Conservation (phyloP, 2,797 vertebrate genomes). For the Anabas testudineus region DNA sequence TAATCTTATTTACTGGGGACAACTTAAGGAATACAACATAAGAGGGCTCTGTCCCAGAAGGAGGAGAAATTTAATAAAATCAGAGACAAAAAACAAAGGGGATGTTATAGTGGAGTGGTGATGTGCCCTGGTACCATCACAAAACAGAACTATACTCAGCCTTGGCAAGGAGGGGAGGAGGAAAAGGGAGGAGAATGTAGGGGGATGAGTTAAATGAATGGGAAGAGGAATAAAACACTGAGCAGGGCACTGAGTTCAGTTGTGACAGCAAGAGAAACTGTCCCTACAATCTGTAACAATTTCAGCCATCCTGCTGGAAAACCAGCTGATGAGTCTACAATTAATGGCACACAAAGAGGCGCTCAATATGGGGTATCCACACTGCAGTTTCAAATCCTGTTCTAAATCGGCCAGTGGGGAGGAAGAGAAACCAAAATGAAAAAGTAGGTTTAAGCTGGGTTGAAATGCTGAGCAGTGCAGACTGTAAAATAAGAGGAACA, state of each 20-base stretch:
- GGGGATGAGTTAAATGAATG: slow-evolving; percentile 11
- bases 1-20: neutral
- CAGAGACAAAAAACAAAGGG: slow-evolving; percentile 69
- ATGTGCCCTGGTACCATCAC: slow-evolving; percentile 68
- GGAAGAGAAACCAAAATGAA: too few species aligned
- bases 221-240: slow-evolving; percentile 27
- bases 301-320: neutral
- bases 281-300: neutral
- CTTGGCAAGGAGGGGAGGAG: slow-evolving; percentile 12
- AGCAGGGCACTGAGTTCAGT: neutral
- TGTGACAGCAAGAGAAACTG: neutral
- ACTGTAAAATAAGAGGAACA: too few species aligned
- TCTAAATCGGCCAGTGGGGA: too few species aligned
- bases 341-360: too few species aligned
- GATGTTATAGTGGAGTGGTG: slow-evolving; percentile 37
- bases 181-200: slow-evolving; percentile 13
- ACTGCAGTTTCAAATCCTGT: too few species aligned
- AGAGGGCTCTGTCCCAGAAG: slow-evolving; percentile 38
- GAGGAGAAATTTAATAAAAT: slow-evolving; percentile 29
- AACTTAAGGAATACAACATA: slow-evolving; percentile 23
- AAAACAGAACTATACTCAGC: slow-evolving; percentile 61
- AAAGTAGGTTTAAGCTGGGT: too few species aligned
- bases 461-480: too few species aligned
- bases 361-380: too few species aligned
- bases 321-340: neutral